These are phyloP conservation scores for Hippocampus zosterae DNA, from an alignment of 2,113 vertebrate species.

Conservation along the genomic window DNA sequence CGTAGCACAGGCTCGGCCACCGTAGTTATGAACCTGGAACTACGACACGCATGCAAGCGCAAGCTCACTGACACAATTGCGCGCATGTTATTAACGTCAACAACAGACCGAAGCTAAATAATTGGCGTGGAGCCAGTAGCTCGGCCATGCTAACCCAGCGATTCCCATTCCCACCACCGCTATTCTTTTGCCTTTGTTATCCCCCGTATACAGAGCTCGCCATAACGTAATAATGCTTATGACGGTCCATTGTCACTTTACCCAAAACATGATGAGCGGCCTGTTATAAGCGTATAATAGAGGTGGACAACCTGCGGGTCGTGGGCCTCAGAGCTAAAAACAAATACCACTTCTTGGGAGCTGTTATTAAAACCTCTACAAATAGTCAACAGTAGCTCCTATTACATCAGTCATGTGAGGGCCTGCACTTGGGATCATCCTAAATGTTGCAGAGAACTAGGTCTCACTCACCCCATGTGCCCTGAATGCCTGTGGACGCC, in stretches of 20 bases:
- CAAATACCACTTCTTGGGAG: background rate
- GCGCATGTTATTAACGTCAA: constrained; percentile 19
- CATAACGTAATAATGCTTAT: background rate
- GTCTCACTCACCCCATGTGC: constrained; percentile 9
- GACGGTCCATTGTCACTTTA: background rate
- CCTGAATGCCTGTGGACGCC: constrained; percentile 61
- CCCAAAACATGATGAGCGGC: background rate
- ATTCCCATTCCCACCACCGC: background rate
- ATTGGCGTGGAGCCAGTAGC: constrained; percentile 50
- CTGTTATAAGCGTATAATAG: background rate
- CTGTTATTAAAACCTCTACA: background rate
- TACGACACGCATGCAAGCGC: background rate
- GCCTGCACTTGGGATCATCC: constrained; percentile 44
- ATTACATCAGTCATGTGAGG: constrained; percentile 54
- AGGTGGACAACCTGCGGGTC: background rate
- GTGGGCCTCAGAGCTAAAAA: constrained; percentile 1
- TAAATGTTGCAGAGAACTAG: background rate
- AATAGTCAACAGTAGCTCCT: background rate
- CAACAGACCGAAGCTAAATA: constrained; percentile 33
- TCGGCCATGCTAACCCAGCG: constrained; percentile 36
- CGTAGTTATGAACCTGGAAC: constrained; percentile 19
- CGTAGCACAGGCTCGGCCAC: constrained; percentile 15
- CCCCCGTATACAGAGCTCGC: background rate
- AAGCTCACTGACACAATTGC: constrained; percentile 1
- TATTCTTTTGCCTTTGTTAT: background rate